Conservation (phyloP, 2,888 invertebrate species). For the Nemotelus pantherinus region DNA sequence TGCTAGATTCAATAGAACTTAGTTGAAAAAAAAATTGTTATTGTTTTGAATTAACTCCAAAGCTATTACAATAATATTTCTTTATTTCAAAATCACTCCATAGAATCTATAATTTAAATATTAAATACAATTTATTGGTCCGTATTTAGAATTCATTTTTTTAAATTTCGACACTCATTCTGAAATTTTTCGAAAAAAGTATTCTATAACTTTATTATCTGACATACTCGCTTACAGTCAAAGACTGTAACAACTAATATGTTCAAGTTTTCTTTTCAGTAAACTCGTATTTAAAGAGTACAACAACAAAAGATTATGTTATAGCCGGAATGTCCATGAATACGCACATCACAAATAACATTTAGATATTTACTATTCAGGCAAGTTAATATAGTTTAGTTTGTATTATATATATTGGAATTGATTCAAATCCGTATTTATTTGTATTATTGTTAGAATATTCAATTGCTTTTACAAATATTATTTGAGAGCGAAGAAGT, state of each 20-base stretch:
- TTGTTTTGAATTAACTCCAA: too few relatives aligned
- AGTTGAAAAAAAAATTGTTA: too few relatives aligned
- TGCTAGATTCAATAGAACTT: too few relatives aligned
- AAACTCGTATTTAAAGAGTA: background rate
- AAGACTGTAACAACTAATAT: too few relatives aligned
- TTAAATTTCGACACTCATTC: background rate
- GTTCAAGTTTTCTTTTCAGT: too few relatives aligned
- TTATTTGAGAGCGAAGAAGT: too few relatives aligned
- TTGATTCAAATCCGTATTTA: background rate
- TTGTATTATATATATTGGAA: too few relatives aligned
- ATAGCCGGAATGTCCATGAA: slow-evolving; percentile 51
- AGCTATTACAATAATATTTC: too few relatives aligned
- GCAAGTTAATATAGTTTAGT: too few relatives aligned
- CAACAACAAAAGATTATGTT: background rate
- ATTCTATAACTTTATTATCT: background rate
- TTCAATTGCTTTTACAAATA: slow-evolving; percentile 1
- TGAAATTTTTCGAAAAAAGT: background rate
- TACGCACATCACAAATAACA: slow-evolving; percentile 46
- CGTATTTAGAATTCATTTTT: background rate
- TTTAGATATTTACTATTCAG: background rate
- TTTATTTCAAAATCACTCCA: too few relatives aligned
- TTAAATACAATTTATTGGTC: background rate
- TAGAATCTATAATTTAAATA: too few relatives aligned
- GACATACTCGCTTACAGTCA: too few relatives aligned
- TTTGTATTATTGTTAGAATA: background rate